These are phyloP conservation scores for Rapana venosa DNA, from an alignment of 2,888 invertebrate species.

Conservation along the genomic window DNA sequence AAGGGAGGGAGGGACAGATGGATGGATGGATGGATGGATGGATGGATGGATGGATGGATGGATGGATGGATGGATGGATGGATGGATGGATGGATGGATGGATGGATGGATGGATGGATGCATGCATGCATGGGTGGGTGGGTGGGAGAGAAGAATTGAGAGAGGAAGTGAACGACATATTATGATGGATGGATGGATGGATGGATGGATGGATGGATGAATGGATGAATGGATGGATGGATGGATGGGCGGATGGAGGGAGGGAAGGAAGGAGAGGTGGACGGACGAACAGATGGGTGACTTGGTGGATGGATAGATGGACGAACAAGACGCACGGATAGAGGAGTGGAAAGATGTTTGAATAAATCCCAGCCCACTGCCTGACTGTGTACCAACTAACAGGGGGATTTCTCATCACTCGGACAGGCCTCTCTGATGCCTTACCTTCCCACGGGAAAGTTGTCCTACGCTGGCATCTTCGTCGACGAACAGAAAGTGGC, in stretches of 20 bases:
- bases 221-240: neutral
- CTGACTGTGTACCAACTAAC: neutral
- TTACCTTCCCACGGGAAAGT: neutral
- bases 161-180: too few species aligned
- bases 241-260: neutral
- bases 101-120: neutral
- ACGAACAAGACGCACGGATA: too few species aligned
- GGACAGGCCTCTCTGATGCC: constrained; percentile 8
- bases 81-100: neutral
- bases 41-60: neutral
- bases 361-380: too few species aligned
- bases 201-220: neutral
- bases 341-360: too few species aligned
- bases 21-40: too few species aligned
- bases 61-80: neutral
- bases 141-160: neutral
- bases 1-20: too few species aligned
- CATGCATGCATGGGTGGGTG: neutral
- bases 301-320: neutral
- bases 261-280: neutral
- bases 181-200: neutral
- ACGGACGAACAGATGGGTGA: too few species aligned
- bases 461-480: constrained; percentile 7
- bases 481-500: neutral
- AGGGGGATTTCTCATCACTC: neutral